Evolutionary conservation across 2,888 invertebrate genomes (phyloP).

Genomic region (Orgyia antiqua): DNA sequence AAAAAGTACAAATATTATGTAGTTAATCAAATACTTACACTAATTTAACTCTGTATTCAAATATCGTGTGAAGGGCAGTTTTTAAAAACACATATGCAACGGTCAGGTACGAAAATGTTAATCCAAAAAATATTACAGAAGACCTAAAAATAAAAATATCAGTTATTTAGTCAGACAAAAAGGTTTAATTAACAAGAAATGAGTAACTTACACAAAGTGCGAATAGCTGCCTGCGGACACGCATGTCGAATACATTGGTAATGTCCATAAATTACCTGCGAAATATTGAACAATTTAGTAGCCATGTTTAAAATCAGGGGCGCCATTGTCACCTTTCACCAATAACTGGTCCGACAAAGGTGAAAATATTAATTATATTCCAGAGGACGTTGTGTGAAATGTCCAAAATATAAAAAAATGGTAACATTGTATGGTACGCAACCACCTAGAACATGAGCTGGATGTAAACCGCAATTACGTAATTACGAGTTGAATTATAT

Average conservation of each 20-base stretch:
- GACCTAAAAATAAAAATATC: constrained; percentile 35
- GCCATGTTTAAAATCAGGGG: neutral
- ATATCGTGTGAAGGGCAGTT: constrained; percentile 60
- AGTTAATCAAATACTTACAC: constrained; percentile 46
- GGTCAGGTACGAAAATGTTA: constrained; percentile 51
- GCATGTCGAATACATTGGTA: constrained; percentile 67
- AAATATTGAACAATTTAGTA: no score
- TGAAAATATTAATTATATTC: no score
- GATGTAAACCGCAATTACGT: no score
- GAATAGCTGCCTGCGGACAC: constrained; percentile 44
- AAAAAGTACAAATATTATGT: no score
- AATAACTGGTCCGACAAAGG: no score
- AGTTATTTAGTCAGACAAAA: neutral
- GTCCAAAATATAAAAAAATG: no score
- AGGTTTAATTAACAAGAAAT: no score
- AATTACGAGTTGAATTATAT: no score
- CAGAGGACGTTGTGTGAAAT: no score
- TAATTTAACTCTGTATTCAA: constrained; percentile 63
- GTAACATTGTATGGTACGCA: no score
- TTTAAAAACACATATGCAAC: constrained; percentile 53
- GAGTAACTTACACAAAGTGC: constrained; percentile 50
- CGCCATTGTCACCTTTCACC: no score
- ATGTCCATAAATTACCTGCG: constrained; percentile 60
- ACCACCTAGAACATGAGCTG: no score
- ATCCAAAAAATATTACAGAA: constrained; percentile 50